phyloP scores from a whole-genome alignment of 2,113 vertebrate genomes.

The Gambusia affinis region DNA sequence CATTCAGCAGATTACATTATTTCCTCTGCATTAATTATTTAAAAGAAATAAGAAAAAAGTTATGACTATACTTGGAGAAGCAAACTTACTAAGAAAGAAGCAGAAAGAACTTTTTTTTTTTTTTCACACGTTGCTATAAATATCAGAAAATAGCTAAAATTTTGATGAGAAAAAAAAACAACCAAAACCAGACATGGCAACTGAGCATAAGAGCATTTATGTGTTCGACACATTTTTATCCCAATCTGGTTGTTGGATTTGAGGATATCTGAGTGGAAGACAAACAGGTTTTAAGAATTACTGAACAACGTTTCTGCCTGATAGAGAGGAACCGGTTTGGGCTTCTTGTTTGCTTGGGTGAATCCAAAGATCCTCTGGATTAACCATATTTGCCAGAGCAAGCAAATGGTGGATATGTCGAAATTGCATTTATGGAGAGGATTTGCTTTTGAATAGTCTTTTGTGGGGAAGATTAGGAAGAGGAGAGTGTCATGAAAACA shows the following conservation, averaged over 20 bases:
- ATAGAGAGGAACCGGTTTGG: not conserved
- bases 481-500: not conserved
- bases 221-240: not conserved
- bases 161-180: not conserved
- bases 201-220: constrained; percentile 1
- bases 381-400: constrained; percentile 12
- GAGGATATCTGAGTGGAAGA: constrained; percentile 2
- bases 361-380: constrained; percentile 21
- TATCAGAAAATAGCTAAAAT: too few species aligned
- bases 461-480: constrained; percentile 1
- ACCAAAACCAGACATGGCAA: not conserved
- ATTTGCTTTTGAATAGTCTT: constrained; percentile 21
- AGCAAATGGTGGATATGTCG: constrained; percentile 23
- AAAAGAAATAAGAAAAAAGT: not conserved
- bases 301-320: constrained; percentile 1
- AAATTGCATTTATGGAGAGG: constrained; percentile 15
- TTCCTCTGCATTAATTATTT: constrained; percentile 47
- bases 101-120: not conserved
- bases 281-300: not conserved
- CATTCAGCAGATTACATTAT: constrained; percentile 49
- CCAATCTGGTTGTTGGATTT: not conserved
- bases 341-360: constrained; percentile 15
- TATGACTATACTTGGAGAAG: constrained; percentile 28
- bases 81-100: constrained; percentile 26
- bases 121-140: too few species aligned